A percentile compares a stretch with the other conserved stretches of the same genome.
phyloP scores from a whole-genome alignment of 1,140 invertebrate genomes.

The Drosophila gunungcola region DNA sequence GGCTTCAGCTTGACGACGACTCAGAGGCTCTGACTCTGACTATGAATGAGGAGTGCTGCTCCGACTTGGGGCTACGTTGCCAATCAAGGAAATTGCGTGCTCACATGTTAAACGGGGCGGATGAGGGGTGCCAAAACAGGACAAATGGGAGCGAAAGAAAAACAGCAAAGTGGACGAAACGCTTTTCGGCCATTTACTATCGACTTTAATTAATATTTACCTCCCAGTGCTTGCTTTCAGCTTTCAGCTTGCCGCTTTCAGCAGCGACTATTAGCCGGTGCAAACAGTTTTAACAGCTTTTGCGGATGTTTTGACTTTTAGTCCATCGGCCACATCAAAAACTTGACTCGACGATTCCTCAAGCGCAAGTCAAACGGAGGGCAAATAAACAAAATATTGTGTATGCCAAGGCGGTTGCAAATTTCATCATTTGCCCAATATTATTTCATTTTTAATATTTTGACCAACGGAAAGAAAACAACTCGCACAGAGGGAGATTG shows the following conservation, averaged over 20 bases:
- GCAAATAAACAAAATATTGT: conserved; percentile 76
- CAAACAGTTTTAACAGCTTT: conserved; percentile 81
- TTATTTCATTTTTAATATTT: conserved; percentile 72
- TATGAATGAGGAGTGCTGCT: neutral
- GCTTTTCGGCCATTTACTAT: conserved; percentile 75
- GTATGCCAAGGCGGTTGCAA: conserved; percentile 49
- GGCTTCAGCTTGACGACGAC: conserved; percentile 1
- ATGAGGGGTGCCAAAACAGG: conserved; percentile 18
- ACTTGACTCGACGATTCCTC: conserved; percentile 47
- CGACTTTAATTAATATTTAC: conserved; percentile 81
- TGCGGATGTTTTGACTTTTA: conserved; percentile 66
- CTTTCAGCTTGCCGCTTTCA: conserved; percentile 38
- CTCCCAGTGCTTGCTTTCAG: conserved; percentile 28
- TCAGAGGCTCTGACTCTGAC: neutral
- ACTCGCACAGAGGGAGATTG: conserved; percentile 33
- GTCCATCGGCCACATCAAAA: conserved; percentile 48
- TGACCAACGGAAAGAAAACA: conserved; percentile 42
- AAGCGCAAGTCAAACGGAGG: conserved; percentile 61
- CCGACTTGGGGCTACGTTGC: conserved; percentile 33
- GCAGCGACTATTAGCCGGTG: conserved; percentile 69
- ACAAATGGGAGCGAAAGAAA: conserved; percentile 35
- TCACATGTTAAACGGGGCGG: conserved; percentile 68
- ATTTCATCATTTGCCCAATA: conserved; percentile 47
- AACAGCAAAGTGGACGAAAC: conserved; percentile 53
- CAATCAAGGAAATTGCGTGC: conserved; percentile 81